These are phyloP conservation scores for Noctua comes DNA, from an alignment of 2,888 invertebrate species.

Conservation along the genomic window DNA sequence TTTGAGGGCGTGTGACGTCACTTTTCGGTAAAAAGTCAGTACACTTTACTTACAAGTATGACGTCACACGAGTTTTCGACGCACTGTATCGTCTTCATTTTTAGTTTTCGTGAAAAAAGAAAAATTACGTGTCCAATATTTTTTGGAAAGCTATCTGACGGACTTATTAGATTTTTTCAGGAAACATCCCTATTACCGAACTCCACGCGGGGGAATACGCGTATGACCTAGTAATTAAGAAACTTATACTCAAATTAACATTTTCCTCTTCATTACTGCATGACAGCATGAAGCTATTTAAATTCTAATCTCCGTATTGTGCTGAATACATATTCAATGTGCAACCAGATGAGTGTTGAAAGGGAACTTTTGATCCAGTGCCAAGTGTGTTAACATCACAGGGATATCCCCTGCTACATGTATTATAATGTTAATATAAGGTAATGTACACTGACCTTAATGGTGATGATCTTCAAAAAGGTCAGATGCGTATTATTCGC, in stretches of 20 bases:
- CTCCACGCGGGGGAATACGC: neutral
- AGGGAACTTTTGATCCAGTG: constrained; percentile 16
- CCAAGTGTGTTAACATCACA: constrained; percentile 23
- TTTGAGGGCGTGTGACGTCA: no score
- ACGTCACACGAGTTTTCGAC: no score
- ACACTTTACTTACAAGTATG: no score
- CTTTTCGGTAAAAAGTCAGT: no score
- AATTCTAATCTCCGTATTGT: constrained; percentile 19
- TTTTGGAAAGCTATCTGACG: no score
- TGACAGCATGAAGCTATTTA: neutral
- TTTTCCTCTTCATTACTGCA: constrained; percentile 24
- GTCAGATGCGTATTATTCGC: neutral
- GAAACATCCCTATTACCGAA: no score
- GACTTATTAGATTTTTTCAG: no score
- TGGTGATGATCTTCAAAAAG: neutral
- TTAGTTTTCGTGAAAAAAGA: no score
- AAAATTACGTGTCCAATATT: no score
- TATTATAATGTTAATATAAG: neutral
- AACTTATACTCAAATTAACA: neutral
- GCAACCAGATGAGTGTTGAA: neutral
- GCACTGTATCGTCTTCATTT: no score
- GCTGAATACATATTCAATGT: constrained; percentile 24
- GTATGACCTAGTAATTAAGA: neutral
- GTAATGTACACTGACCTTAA: neutral
- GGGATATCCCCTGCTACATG: neutral